phyloP scores from a whole-genome alignment of 2,888 invertebrate species.

The Anticlea derivata region DNA sequence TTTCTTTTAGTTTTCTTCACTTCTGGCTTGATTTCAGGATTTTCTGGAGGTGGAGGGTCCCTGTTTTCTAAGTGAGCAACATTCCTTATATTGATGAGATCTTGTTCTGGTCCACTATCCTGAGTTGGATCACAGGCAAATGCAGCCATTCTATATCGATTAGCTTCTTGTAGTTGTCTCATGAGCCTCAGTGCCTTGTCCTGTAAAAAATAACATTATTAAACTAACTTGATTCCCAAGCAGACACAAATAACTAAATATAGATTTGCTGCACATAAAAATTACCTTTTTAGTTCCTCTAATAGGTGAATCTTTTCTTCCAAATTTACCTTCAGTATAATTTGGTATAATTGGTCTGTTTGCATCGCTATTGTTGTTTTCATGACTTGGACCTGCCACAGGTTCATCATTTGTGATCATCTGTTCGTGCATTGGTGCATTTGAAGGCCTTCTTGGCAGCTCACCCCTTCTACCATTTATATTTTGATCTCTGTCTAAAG shows the following conservation, averaged over 20 bases:
- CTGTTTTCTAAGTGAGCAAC: conserved; percentile 71
- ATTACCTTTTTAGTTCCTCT: conserved; percentile 65
- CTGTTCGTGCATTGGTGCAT: conserved; percentile 50
- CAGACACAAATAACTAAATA: too few species aligned
- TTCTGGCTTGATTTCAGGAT: conserved; percentile 66
- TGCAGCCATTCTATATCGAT: conserved; percentile 80
- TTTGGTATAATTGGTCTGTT: conserved; percentile 47
- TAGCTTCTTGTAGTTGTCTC: conserved; percentile 76
- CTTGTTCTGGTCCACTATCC: conserved; percentile 68
- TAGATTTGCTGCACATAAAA: too few species aligned
- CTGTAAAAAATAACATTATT: conserved; percentile 53
- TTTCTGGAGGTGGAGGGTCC: conserved; percentile 56
- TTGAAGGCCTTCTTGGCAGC: conserved; percentile 66
- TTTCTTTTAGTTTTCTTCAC: conserved; percentile 86
- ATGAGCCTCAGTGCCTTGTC: conserved; percentile 78
- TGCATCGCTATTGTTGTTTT: conserved; percentile 52
- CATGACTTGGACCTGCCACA: conserved; percentile 75
- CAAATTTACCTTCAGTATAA: conserved; percentile 47
- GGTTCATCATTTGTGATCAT: conserved; percentile 56
- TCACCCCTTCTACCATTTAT: conserved; percentile 88
- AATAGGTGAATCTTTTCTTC: conserved; percentile 66
- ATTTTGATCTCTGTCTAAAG: conserved; percentile 87
- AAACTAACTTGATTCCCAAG: too few species aligned
- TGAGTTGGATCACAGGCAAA: conserved; percentile 74
- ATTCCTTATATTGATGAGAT: conserved; percentile 77